Conservation (phyloP, 2,888 invertebrate species). For the Tortricodes alternella region DNA sequence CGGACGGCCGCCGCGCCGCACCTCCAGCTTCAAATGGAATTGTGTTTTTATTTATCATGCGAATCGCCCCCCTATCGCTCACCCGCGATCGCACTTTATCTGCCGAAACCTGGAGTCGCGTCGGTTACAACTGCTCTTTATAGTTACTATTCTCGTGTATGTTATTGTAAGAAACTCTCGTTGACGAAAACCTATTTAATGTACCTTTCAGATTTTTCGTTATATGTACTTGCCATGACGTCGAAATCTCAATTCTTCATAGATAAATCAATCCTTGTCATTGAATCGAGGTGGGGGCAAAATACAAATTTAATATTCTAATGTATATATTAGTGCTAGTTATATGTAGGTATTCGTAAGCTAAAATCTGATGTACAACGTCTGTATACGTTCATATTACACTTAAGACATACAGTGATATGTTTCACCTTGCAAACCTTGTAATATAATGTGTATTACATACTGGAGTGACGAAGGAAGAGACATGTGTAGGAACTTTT, state of each 20-base stretch:
- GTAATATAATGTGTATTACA: conserved; percentile 34
- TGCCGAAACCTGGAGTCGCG: conserved; percentile 71
- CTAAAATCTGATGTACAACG: conserved; percentile 80
- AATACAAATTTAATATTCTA: conserved; percentile 43
- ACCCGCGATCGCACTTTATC: conserved; percentile 78
- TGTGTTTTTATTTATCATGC: conserved; percentile 83
- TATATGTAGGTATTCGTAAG: conserved; percentile 59
- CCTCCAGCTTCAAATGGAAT: conserved; percentile 79
- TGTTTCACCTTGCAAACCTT: conserved; percentile 41
- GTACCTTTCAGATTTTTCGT: conserved; percentile 13
- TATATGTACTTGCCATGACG: conserved; percentile 23
- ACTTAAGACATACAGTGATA: conserved; percentile 51
- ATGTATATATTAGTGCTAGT: conserved; percentile 65
- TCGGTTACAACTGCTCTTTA: conserved; percentile 55
- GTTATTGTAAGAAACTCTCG: conserved; percentile 11
- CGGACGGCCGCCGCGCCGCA: conserved; percentile 76
- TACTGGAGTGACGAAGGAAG: conserved; percentile 33
- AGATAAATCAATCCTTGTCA: conserved; percentile 26
- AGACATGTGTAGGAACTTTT: conserved; percentile 4
- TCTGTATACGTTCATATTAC: conserved; percentile 76
- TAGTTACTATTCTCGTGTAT: conserved; percentile 42
- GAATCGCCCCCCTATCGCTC: conserved; percentile 79
- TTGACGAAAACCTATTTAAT: conserved; percentile 6
- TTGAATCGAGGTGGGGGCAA: conserved; percentile 27
- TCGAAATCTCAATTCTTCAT: conserved; percentile 25